phyloP scores from a whole-genome alignment of 2,113 vertebrate genomes.

The Calonectris borealis region DNA sequence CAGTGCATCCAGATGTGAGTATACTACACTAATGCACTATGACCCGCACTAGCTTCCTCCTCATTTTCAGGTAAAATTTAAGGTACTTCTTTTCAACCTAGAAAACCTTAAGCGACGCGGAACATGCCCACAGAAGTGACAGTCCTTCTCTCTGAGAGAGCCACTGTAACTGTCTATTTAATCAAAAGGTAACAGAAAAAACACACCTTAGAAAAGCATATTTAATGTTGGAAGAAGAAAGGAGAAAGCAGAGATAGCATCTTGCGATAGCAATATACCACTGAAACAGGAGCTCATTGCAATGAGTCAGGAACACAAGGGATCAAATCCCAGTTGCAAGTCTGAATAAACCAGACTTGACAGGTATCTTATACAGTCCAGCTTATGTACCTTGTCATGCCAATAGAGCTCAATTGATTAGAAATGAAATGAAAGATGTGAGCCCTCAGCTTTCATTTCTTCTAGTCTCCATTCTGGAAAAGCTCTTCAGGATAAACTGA shows the following conservation, averaged over 20 bases:
- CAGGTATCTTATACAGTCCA: neutral
- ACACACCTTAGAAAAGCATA: neutral
- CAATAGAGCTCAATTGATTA: neutral
- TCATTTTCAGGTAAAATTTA: neutral
- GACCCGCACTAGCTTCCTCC: neutral
- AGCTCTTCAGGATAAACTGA: neutral
- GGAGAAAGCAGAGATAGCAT: neutral
- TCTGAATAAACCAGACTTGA: neutral
- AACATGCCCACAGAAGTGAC: neutral
- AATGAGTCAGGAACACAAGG: neutral
- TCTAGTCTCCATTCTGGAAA: neutral
- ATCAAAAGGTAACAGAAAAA: neutral
- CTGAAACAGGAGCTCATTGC: neutral
- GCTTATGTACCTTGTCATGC: neutral
- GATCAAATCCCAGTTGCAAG: neutral
- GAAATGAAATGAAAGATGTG: neutral
- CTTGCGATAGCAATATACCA: neutral
- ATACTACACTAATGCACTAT: neutral
- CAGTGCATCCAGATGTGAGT: constrained; percentile 6
- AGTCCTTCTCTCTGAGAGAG: neutral
- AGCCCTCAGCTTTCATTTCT: neutral
- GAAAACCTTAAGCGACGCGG: neutral
- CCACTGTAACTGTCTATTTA: neutral
- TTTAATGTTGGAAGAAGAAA: neutral
- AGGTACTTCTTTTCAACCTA: neutral